Evolutionary conservation across 2,113 vertebrate species (phyloP), one percentile per base, ranked within the genome.

Genomic region (Paradisaea rubra): DNA sequence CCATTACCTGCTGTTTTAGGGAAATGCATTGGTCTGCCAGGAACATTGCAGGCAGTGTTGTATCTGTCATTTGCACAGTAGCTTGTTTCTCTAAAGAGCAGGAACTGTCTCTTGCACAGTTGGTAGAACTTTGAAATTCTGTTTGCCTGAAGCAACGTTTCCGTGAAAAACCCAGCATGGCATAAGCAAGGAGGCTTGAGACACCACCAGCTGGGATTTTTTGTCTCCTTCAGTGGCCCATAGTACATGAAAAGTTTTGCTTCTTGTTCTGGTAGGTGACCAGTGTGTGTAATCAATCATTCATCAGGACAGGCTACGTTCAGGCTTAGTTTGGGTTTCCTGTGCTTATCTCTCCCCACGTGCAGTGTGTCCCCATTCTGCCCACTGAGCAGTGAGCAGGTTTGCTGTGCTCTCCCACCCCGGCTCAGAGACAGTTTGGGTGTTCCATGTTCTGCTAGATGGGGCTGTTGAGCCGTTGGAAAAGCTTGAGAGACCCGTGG

Each of bases 381-480:
- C 50, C 50, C 31, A 6, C 35, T 41, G 11, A 7, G 76, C 42
- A 60, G 30, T 11, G 53, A 70, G 42, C n/a, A 65, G 21, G 21
- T 83, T 72, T 86, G 37, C 72, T 66, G 0, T 39, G 22, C 5
- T 56, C 35, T 74, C 49, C 41, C 35, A 12, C 7, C 27, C 12
- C 0, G 0, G 25, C 45, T 80, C 33, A 19, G 24, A 24, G 63
- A 2, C 2, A 15, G 21, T 56, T 47, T 25, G 37, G 9, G 12
- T 77, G 41, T 77, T 91, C 33, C 49, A 1, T 25, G 6, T 47
- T 49, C 56, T 94, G 88, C 91, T 95, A 91, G 96, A 35, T 95
- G 95, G 91, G 94, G 96, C 95, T 95, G 64, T 94, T 94, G 91
- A 95, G 91, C 95, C 80, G 7, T 9, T 83, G 86, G 64, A 91